Evolutionary conservation across 2,113 vertebrate genomes (phyloP).

Genomic region (Peromyscus californicus): DNA sequence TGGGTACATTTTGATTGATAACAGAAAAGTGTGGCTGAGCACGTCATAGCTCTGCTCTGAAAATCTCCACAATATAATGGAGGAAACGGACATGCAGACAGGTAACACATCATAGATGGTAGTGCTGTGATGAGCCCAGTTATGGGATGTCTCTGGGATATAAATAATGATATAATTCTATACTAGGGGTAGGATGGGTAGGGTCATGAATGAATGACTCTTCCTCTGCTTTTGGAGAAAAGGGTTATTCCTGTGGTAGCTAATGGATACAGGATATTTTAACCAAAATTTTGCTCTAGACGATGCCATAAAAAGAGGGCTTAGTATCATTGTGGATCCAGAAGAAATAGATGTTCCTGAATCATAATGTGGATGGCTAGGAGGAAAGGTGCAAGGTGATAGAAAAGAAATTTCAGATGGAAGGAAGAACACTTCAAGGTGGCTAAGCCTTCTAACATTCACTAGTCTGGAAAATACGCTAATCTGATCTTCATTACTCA

Average conservation of each 20-base stretch:
- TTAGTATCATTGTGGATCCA: no score
- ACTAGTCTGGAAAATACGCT: no score
- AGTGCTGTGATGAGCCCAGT: background rate
- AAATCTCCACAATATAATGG: background rate
- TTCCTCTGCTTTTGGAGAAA: background rate
- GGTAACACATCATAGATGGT: background rate
- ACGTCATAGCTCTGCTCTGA: background rate
- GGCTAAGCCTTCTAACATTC: no score
- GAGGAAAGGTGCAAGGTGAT: no score
- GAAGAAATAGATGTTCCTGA: no score
- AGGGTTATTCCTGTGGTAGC: background rate
- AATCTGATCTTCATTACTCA: no score
- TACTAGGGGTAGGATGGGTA: background rate
- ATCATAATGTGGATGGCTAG: no score
- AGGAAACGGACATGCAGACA: background rate
- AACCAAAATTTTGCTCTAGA: background rate
- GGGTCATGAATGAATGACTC: background rate
- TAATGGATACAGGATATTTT: background rate
- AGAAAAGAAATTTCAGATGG: no score
- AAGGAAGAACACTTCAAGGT: no score
- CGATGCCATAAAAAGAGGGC: background rate
- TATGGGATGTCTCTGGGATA: background rate
- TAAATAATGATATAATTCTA: background rate
- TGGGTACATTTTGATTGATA: background rate
- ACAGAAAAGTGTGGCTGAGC: background rate